Base-by-base conservation (phyloP, 2,888 invertebrate species). In the Deladenus siricidicola region DNA sequence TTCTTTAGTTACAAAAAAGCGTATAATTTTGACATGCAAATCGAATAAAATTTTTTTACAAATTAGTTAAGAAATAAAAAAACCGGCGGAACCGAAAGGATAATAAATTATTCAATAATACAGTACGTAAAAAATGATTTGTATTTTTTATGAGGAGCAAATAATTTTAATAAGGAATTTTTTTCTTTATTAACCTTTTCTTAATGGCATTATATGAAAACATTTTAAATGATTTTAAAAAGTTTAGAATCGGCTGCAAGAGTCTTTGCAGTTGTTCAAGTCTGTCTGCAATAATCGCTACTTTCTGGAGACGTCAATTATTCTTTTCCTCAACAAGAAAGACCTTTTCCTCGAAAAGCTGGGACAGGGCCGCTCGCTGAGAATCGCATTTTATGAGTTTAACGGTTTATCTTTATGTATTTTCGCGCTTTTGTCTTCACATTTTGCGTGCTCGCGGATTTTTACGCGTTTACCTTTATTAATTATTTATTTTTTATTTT, bases 281-380 rank as follows among this genome's bases (percentile, higher is more conserved):
- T 96, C 96, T 68, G 98, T 98, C 83, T 96, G 96, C 85, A 98
- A 98, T 86, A 98, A 96, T 85, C 94, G 96, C 84, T 98, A 96
- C 93, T 98, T 99, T 83, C 92, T 93, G 60, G 94, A 98, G 83
- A 98, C 96, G 80, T 93, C 93, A 29, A 69, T 70, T 39, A 99
- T 99, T 79, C 86, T 98, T 77, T 98, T 98, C 85, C 86, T 98
- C 79, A 75, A 75, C 66, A 75, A 75, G 55, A 70, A 69, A 30
- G 75, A 75, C 56, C 52, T 75, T 29, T 75, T 75, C 60, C 60
- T 65, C 21, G 67, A 72, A 62, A 75, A 75, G 61, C 72, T 75
- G 50, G 66, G 61, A 26, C 61, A 69, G 50, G 68, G 66, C 1
- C 53, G 69, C 21, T 67, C 72, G 6, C 55, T 75, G 4, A 56